Percentiles rank a stretch among this genome's conserved stretches.
Evolutionary conservation across 92 coral and sea anemone genomes (phyloP).

Genomic region (Phymanthus crucifer): DNA sequence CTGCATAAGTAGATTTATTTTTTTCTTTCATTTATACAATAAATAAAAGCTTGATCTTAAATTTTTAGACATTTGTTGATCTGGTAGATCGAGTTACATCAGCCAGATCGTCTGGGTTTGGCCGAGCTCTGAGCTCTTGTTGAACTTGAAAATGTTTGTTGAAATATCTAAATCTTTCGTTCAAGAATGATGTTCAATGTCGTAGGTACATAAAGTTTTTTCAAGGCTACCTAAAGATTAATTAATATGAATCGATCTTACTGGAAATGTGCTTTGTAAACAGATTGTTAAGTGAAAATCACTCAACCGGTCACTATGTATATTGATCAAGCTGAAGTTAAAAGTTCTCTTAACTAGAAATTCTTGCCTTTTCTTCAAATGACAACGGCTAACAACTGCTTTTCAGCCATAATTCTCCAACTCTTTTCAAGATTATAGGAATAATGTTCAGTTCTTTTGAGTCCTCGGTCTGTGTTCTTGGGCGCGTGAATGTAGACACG

Average conservation of each 20-base stretch:
- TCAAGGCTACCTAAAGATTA: neutral
- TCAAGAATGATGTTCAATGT: neutral
- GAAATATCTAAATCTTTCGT: neutral
- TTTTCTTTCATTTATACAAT: neutral
- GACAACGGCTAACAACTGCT: neutral
- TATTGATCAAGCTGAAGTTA: slow-evolving; percentile 2
- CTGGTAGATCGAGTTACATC: neutral
- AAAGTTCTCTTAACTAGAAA: slow-evolving; percentile 1
- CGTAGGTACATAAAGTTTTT: neutral
- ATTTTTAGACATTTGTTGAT: neutral
- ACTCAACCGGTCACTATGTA: slow-evolving; percentile 1
- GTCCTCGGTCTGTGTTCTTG: slow-evolving; percentile 15
- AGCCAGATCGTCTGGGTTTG: neutral
- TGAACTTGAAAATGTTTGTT: neutral
- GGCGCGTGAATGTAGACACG: slow-evolving; percentile 30
- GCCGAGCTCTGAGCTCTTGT: neutral
- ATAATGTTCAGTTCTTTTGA: slow-evolving; percentile 21
- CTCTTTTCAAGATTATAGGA: neutral
- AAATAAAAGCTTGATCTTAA: neutral
- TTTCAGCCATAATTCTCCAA: slow-evolving; percentile 10
- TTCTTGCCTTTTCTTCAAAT: slow-evolving; percentile 3
- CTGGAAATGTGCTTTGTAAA: neutral
- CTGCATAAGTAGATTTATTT: neutral
- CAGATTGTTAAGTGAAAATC: slow-evolving; percentile 4
- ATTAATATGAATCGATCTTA: neutral